Evolutionary conservation across 2,888 invertebrate genomes (phyloP).

Genomic region (Apodemia hepburni): DNA sequence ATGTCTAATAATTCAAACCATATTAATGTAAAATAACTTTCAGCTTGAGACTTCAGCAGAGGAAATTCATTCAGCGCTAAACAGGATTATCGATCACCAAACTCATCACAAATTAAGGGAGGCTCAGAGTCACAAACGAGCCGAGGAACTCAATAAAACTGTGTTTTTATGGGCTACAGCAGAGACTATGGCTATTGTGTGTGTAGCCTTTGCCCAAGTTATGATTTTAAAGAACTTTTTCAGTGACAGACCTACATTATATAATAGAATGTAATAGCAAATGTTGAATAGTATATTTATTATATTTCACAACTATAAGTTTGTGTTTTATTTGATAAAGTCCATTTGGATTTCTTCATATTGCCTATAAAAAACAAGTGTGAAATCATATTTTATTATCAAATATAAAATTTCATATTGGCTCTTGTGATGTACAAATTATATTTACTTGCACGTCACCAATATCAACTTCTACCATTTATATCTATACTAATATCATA

Average conservation of each 20-base stretch:
- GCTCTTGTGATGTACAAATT: too few species aligned
- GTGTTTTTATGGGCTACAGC: constrained; percentile 96
- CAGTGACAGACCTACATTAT: constrained; percentile 71
- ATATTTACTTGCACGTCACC: too few species aligned
- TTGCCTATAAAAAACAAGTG: too few species aligned
- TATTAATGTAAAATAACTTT: constrained; percentile 39
- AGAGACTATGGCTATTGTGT: constrained; percentile 91
- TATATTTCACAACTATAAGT: constrained; percentile 47
- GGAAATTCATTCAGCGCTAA: constrained; percentile 93
- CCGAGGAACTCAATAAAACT: constrained; percentile 97
- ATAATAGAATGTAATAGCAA: constrained; percentile 64
- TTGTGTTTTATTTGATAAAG: constrained; percentile 19
- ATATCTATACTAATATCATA: too few species aligned
- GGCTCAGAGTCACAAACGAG: constrained; percentile 96
- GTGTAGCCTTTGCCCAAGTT: constrained; percentile 95
- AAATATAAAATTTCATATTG: too few species aligned
- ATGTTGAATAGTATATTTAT: constrained; percentile 58
- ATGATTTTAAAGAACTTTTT: constrained; percentile 96
- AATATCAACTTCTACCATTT: too few species aligned
- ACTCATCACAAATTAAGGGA: constrained; percentile 98
- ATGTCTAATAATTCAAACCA: too few species aligned
- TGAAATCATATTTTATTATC: too few species aligned
- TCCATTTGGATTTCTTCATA: neutral
- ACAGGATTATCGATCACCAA: constrained; percentile 95
- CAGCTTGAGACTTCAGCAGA: constrained; percentile 96